Evolutionary conservation across 2,888 invertebrate species (phyloP), one percentile per base, ranked within the genome.

Genomic region (Alviniconcha strummeri): DNA sequence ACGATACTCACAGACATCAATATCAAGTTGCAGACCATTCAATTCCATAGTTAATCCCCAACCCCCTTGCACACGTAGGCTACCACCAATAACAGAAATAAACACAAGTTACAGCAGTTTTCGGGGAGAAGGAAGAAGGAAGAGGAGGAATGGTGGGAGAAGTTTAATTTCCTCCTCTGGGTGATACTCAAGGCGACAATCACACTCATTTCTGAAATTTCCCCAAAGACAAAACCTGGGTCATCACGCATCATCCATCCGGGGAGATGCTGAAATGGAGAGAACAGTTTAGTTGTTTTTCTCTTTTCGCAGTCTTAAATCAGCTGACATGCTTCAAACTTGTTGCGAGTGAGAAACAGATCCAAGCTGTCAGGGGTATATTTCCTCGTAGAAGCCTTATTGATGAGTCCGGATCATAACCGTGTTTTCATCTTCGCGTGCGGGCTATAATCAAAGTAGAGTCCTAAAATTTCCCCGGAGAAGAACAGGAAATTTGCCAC

Each of bases 381-480:
- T 69, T 15, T 6, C 69, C 69, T 13, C n/a, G 7, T 15, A 69
- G 69, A 15, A 69, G 69, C 6, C n/a, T 13, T 69, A 69, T 15
- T n/a, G n/a, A n/a, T 69, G n/a, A n/a, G 69, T 69, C 17, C n/a
- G n/a, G 17, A 69, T 69, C n/a, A 69, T 52, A 74, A 11, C 52
- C 36, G 17, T 11, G 52, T 11, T 74, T 74, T 74, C 72, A 36
- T 74, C 72, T 11, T 74, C 72, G 72, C 72, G 72, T 74, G 72
- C 36, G 36, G 72, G 36, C 72, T 11, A 52, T 74, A 52, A 74
- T 74, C 72, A 74, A 52, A 52, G n/a, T 52, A 7, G 13, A 8
- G 72, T 36, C 52, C 52, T 52, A 36, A 74, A 36, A 52, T 8
- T 74, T 52, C 72, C 71, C 15, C 69, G 9, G 52, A 74, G 52